phyloP scores from a whole-genome alignment of 1,140 invertebrate species.

The Trissolcus basalis region DNA sequence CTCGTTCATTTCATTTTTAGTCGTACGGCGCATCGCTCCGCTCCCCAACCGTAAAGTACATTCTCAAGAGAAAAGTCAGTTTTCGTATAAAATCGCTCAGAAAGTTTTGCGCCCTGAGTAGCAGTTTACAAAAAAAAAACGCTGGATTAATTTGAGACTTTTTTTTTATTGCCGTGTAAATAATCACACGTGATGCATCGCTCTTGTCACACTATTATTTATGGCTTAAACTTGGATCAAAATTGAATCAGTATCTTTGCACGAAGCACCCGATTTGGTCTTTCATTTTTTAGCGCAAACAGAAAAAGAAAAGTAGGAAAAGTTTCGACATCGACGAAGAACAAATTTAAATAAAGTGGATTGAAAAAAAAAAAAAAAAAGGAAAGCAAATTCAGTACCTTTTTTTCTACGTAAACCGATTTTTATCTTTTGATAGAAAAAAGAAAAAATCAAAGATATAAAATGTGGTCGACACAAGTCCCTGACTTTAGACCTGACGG shows the following conservation, averaged over 20 bases:
- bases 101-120: conserved; percentile 19
- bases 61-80: conserved; percentile 42
- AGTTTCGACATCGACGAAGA: too few species aligned
- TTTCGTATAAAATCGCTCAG: conserved; percentile 30
- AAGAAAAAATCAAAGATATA: too few species aligned
- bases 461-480: neutral
- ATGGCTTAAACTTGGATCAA: neutral
- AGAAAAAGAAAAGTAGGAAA: too few species aligned
- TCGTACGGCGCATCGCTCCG: conserved; percentile 40
- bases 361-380: too few species aligned
- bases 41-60: conserved; percentile 32
- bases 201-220: neutral
- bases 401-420: too few species aligned
- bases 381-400: too few species aligned
- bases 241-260: neutral
- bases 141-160: conserved; percentile 23
- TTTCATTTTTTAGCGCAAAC: too few species aligned
- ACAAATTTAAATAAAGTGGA: too few species aligned
- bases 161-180: conserved; percentile 4
- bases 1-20: conserved; percentile 60
- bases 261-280: too few species aligned
- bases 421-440: too few species aligned
- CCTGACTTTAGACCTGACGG: too few species aligned
- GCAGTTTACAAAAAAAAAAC: conserved; percentile 22
- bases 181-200: conserved; percentile 34